A percentile compares a stretch with the other conserved stretches of the same genome.
Evolutionary conservation across 2,113 vertebrate genomes (phyloP).

Genomic region (Narcine bancroftii): DNA sequence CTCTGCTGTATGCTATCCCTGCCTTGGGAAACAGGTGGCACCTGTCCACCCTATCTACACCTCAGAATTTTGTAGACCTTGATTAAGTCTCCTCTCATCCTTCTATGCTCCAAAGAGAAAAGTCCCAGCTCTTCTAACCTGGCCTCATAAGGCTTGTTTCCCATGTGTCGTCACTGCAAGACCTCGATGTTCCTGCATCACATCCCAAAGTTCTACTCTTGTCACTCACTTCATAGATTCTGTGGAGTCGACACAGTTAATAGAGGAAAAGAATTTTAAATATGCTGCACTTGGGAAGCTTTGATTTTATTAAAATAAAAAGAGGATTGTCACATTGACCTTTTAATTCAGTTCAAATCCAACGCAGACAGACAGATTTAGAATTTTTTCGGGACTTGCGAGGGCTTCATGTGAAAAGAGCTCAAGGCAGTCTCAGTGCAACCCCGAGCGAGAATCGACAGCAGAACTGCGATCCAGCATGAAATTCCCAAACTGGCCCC

Average conservation of each 20-base stretch:
- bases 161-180: neutral
- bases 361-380: constrained; percentile 22
- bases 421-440: neutral
- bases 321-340: constrained; percentile 33
- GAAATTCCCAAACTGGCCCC: neutral
- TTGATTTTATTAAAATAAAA: constrained; percentile 31
- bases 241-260: constrained; percentile 5
- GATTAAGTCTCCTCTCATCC: too few relatives aligned
- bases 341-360: constrained; percentile 35
- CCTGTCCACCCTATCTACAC: too few relatives aligned
- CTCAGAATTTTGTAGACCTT: too few relatives aligned
- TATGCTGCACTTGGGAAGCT: constrained; percentile 15
- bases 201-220: neutral
- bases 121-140: too few relatives aligned
- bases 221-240: neutral
- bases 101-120: too few relatives aligned
- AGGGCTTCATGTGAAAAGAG: constrained; percentile 3
- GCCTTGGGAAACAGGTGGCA: too few relatives aligned
- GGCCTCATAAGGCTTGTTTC: too few relatives aligned
- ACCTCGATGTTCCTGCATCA: neutral
- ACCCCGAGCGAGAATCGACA: neutral
- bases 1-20: too few relatives aligned
- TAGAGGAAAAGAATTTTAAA: constrained; percentile 13
- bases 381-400: neutral
- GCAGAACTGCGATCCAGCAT: neutral